Evolutionary conservation across 2,888 invertebrate species (phyloP), one percentile per base, ranked within the genome.

Genomic region (Lamellibrachia columna): DNA sequence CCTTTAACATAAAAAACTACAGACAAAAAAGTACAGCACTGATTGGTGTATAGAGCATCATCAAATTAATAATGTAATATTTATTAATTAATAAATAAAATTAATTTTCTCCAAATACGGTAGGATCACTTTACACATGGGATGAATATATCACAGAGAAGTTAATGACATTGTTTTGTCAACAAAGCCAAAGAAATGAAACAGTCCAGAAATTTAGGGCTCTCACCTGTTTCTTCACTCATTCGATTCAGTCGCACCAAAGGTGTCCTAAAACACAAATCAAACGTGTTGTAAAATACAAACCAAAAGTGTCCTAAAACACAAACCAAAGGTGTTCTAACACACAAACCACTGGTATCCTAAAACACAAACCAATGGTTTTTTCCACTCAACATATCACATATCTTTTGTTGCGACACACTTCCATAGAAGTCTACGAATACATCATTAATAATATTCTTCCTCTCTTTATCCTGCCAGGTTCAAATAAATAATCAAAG

Each of bases 161-260:
- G 75, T 40, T 40, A 40, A 40, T 40, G 1, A 40, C 40, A 40
- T 40, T 40, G 40, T 40, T 40, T 40, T 40, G 40, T 40, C 40
- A 40, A 40, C 40, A 40, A 40, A 40, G 40, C 40, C 40, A 40
- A 40, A 40, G 40, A 40, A 40, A 40, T 40, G 40, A 40, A 40
- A 40, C 40, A 40, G 40, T 40, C 1, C 0, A 22, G 75, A 75
- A 40, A 75, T 6, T 75, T 75, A n/a, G 75, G 22, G 75, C 6
- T 75, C 92, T 93, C 94, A 95, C 95, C 95, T 93, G 96, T 96
- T 94, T 96, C 96, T 93, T 96, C 94, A 94, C 96, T 96, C 40
- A 96, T 93, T 93, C 95, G 95, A 92, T 96, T 95, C 4, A 96
- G 94, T 90, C 96, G 94, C 2, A 96, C 95, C 28, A 96, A 93